Percentiles rank a stretch among this genome's conserved stretches.
Conservation (phyloP, 1,140 invertebrate genomes). For the Sycophaga agraensis region DNA sequence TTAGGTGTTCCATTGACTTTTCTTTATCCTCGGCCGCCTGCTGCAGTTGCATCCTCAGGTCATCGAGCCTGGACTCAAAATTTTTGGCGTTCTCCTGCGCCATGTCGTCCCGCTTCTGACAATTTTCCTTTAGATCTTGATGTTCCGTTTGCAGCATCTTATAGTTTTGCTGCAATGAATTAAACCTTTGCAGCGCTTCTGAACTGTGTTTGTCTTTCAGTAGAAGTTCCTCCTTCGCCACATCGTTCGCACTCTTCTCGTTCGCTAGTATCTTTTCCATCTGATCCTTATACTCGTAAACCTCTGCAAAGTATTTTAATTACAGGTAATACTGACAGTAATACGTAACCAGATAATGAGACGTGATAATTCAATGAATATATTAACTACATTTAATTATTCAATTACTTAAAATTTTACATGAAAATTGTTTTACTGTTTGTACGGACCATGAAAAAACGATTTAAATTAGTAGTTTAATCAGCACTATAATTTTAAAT, state of each 20-base stretch:
- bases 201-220: conserved; percentile 54
- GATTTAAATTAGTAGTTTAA: too few species aligned
- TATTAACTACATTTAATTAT: too few species aligned
- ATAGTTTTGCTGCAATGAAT: conserved; percentile 55
- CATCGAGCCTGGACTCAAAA: conserved; percentile 37
- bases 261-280: conserved; percentile 58
- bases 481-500: too few species aligned
- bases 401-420: too few species aligned
- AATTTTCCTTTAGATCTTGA: conserved; percentile 48
- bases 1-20: conserved; percentile 47
- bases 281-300: conserved; percentile 59
- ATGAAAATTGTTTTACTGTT: too few species aligned
- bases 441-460: too few species aligned
- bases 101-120: conserved; percentile 44
- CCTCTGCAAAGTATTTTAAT: conserved; percentile 49
- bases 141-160: conserved; percentile 53
- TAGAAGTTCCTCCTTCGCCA: conserved; percentile 55
- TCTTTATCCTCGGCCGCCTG: conserved; percentile 41
- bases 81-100: conserved; percentile 39
- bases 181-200: conserved; percentile 55
- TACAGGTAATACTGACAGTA: too few species aligned
- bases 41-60: conserved; percentile 41
- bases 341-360: too few species aligned
- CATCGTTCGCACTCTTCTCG: conserved; percentile 56
- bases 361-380: too few species aligned